Evolutionary conservation across 2,797 vertebrate genomes (phyloP).

Genomic region (Decapterus maruadsi): DNA sequence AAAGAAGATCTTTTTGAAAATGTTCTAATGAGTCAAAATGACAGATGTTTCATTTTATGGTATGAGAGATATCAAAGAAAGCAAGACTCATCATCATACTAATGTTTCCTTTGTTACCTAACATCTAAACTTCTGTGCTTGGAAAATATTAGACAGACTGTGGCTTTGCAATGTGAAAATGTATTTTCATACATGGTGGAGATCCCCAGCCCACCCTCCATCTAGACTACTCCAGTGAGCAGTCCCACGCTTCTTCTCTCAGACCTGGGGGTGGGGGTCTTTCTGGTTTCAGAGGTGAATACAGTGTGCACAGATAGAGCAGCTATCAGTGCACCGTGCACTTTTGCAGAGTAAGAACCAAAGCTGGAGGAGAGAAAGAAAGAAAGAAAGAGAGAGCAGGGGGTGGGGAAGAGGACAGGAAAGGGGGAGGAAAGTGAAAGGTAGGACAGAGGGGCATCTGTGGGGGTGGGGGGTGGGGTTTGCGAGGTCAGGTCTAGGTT

Average conservation of each 20-base stretch:
- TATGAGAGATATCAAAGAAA: conserved; percentile 38
- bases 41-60: not conserved
- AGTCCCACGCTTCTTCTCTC: conserved; percentile 53
- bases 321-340: conserved; percentile 28
- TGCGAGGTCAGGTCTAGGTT: conserved; percentile 6
- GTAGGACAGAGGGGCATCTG: conserved; percentile 11
- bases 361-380: conserved; percentile 1
- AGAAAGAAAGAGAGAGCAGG: conserved; percentile 16
- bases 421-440: conserved; percentile 47
- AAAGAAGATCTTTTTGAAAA: conserved; percentile 23
- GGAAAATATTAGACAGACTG: conserved; percentile 71
- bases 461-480: not conserved
- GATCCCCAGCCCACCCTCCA: conserved; percentile 77
- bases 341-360: conserved; percentile 19
- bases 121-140: conserved; percentile 60
- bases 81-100: not conserved
- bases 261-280: conserved; percentile 71
- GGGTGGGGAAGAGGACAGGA: conserved; percentile 42
- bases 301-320: not conserved
- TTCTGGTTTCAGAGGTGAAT: conserved; percentile 58
- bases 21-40: conserved; percentile 48
- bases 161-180: conserved; percentile 48
- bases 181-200: conserved; percentile 58
- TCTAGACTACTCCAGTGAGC: conserved; percentile 3
- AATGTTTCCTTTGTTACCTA: conserved; percentile 61